Base-by-base conservation (phyloP, 2,797 vertebrate species). In the Sphenopsis melanotis region DNA sequence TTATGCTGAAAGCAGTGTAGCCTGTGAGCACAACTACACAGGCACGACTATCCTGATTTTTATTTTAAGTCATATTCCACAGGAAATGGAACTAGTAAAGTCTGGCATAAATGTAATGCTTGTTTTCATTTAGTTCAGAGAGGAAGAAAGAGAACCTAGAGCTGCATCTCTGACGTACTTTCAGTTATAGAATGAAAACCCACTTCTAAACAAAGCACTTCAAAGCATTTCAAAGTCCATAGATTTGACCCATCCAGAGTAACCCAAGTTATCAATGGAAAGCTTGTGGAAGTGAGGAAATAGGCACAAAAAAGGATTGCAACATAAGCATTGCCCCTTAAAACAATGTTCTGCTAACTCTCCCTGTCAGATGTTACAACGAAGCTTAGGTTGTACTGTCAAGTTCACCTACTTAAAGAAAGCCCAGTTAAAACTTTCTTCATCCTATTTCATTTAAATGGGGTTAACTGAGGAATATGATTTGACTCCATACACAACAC, bases 1-100 rank as follows among this genome's bases (percentile, higher is more conserved):
- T 93, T 34, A 71, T 85, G 49, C 88, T 96, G 95, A 95, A 95
- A 97, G 94, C 72, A 95, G 90, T 56, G 49, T 86, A 60, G 66
- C 68, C 93, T 96, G 90, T 72, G 11, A 95, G 32, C 52, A 60
- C 60, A 92, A 93, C 66, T 72, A 90, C 87, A 94, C 4, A 93
- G 53, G 49, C 77, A 68, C 74, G 77, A 90, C 78, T 47, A 85
- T 56, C 57, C 63, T 69, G 63, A 77, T 57, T 82, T 97, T 95
- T 91, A 75, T 93, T 83, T 95, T 82, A 65, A 89, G 76, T 83
- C 70, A 49, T 87, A 87, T 71, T 77, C 66, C 86, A 85, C 8
- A 95, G 93, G 89, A 93, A 92, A 94, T 41, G 9, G 83, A 92
- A 60, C 55, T 66, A 94, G 78, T 83, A 56, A 90, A 94, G 69